Evolutionary conservation across 2,113 vertebrate genomes (phyloP).

Genomic region (Eolophus roseicapilla): DNA sequence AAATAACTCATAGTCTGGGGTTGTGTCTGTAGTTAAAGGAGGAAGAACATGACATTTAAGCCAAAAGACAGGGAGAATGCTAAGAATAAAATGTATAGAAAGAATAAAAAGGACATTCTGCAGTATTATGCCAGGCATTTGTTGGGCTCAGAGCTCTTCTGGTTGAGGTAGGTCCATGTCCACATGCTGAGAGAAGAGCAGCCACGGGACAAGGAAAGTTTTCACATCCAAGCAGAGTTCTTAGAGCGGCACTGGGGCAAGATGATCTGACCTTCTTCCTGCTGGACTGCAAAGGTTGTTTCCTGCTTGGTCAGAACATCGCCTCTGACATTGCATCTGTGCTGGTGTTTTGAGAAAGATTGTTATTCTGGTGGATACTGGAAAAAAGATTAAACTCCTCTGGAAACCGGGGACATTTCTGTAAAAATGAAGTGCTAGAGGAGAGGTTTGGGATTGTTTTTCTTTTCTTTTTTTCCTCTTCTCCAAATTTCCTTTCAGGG

Average conservation of each 20-base stretch:
- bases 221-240: neutral
- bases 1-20: neutral
- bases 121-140: neutral
- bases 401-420: neutral
- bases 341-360: slow-evolving; percentile 10
- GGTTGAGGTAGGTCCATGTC: neutral
- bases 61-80: neutral
- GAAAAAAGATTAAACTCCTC: slow-evolving; percentile 44
- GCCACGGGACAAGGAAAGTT: neutral
- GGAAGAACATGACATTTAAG: neutral
- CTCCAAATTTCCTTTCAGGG: neutral
- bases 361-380: neutral
- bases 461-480: neutral
- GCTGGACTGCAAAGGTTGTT: slow-evolving; percentile 31
- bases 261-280: slow-evolving; percentile 56
- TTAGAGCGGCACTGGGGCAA: neutral
- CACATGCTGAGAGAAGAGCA: neutral
- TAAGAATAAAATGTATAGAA: neutral
- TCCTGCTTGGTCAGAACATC: slow-evolving; percentile 43
- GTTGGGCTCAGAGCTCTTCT: neutral
- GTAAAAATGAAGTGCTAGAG: slow-evolving; percentile 22
- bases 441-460: neutral
- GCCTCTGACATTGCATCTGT: neutral
- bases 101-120: neutral
- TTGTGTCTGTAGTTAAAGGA: neutral